Conservation (phyloP, 2,888 invertebrate species). For the Caenorhabditis sinica region DNA sequence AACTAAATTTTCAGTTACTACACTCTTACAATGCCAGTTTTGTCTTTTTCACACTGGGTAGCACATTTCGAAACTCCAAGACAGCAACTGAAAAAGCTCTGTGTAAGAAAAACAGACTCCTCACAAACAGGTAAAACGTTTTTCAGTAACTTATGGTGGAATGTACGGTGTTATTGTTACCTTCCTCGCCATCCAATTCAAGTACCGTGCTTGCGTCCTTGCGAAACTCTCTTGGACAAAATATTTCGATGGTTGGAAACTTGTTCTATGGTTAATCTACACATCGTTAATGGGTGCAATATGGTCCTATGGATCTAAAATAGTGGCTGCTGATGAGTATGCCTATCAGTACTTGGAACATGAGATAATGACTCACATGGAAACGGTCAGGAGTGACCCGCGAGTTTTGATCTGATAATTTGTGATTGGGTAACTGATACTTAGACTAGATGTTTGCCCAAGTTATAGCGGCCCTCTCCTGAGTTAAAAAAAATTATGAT, state of each 20-base stretch:
- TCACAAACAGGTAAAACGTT: too few relatives aligned
- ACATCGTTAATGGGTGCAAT: neutral
- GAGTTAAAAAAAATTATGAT: neutral
- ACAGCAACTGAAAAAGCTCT: neutral
- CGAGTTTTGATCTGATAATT: too few relatives aligned
- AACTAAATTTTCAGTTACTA: neutral
- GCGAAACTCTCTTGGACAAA: neutral
- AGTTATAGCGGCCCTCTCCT: too few relatives aligned
- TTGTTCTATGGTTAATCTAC: conserved; percentile 12
- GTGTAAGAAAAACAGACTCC: neutral
- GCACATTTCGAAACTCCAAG: conserved; percentile 9
- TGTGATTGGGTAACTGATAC: too few relatives aligned
- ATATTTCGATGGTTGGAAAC: conserved; percentile 26
- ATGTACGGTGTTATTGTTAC: neutral
- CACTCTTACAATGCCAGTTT: conserved; percentile 23
- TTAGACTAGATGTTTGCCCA: too few relatives aligned
- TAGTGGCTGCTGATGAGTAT: neutral
- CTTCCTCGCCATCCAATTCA: conserved; percentile 27
- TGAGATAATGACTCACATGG: conserved; percentile 23
- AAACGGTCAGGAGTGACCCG: too few relatives aligned
- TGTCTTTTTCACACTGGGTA: conserved; percentile 14
- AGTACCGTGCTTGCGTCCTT: conserved; percentile 8
- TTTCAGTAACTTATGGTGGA: conserved; percentile 1
- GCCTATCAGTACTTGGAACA: neutral
- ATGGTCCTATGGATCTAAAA: neutral